Percentiles rank a stretch among this genome's conserved stretches.
Conservation (phyloP, 1,140 invertebrate species). For the Melitaea cinxia region DNA sequence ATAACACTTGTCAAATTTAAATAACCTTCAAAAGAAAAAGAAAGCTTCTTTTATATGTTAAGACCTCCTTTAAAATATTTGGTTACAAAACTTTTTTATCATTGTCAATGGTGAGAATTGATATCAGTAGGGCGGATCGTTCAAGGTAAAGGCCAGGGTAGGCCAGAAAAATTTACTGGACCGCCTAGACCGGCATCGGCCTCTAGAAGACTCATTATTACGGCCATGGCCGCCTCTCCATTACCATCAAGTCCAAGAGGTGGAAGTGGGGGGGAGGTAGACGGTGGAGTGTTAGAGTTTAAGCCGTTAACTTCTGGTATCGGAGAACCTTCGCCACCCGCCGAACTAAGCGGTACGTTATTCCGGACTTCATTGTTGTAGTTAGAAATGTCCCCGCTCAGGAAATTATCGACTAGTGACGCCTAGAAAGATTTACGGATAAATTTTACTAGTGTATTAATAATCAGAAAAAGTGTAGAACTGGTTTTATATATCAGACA, state of each 20-base stretch:
- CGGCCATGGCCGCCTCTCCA: constrained; percentile 95
- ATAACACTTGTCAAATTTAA: too few relatives aligned
- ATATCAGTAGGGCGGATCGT: background rate
- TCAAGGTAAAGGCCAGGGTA: constrained; percentile 93
- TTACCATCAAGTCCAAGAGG: constrained; percentile 86
- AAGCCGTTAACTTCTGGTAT: constrained; percentile 26
- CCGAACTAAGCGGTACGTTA: constrained; percentile 68
- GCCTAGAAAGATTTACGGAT: constrained; percentile 33
- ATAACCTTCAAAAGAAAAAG: too few relatives aligned
- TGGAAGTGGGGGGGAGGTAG: constrained; percentile 49
- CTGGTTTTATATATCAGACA: too few relatives aligned
- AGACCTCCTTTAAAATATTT: too few relatives aligned
- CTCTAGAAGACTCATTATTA: constrained; percentile 95
- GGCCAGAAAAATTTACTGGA: constrained; percentile 91
- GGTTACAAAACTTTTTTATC: too few relatives aligned
- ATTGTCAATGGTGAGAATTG: too few relatives aligned
- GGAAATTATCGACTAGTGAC: constrained; percentile 54
- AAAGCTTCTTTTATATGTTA: too few relatives aligned
- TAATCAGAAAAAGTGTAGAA: too few relatives aligned
- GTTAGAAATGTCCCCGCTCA: constrained; percentile 41
- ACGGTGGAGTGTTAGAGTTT: constrained; percentile 35
- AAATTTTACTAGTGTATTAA: background rate
- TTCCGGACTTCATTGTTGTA: constrained; percentile 62
- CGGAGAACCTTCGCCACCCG: constrained; percentile 43
- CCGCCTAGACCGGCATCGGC: constrained; percentile 85